Evolutionary conservation across 1,140 invertebrate species (phyloP).

Genomic region (Diorhabda elongata): DNA sequence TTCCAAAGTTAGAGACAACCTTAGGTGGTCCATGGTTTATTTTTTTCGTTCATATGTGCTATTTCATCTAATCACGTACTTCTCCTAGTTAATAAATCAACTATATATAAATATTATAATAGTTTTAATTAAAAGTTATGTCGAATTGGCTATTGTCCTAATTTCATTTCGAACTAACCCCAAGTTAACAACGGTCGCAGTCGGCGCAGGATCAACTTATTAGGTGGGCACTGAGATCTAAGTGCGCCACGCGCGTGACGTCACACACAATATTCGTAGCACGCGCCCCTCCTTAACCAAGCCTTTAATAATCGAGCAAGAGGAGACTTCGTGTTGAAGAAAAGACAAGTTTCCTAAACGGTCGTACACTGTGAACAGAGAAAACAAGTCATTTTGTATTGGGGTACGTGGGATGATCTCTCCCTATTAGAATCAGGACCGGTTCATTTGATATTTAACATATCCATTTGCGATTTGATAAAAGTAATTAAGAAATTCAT

Average conservation of each 20-base stretch:
- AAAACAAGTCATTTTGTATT: conserved; percentile 13
- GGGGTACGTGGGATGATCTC: conserved; percentile 13
- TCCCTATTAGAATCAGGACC: conserved; percentile 9
- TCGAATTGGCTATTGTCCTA: not conserved
- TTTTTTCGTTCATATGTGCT: no score
- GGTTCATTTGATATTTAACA: not conserved
- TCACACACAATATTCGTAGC: conserved; percentile 23
- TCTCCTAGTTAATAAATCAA: no score
- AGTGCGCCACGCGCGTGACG: conserved; percentile 21
- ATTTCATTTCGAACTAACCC: not conserved
- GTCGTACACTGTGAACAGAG: conserved; percentile 4
- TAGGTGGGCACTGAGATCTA: conserved; percentile 18
- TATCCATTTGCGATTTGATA: no score
- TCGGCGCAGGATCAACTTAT: conserved; percentile 16
- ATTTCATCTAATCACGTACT: no score
- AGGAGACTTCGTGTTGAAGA: conserved; percentile 3
- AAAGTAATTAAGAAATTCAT: no score
- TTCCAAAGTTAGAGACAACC: no score
- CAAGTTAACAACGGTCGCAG: not conserved
- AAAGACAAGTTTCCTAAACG: conserved; percentile 23
- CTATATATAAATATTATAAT: not conserved
- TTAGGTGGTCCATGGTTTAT: no score
- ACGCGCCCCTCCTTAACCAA: conserved; percentile 22
- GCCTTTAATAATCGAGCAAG: conserved; percentile 16
- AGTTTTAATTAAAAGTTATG: not conserved